Conservation (phyloP, 1,140 invertebrate species). For the Thalassaphorura encarpata region DNA sequence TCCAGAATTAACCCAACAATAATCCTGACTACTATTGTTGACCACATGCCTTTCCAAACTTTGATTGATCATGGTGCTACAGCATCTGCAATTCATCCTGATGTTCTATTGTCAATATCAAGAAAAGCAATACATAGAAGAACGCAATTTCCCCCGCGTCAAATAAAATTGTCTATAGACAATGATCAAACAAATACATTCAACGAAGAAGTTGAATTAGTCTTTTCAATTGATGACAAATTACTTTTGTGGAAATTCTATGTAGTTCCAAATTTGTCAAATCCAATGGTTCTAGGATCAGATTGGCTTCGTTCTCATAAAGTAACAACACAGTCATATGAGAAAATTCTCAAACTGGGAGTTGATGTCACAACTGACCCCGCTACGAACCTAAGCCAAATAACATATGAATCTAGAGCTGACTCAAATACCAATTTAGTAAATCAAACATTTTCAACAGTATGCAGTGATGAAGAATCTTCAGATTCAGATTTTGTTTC, state of each 20-base stretch:
- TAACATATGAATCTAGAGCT: too few relatives aligned
- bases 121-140: neutral
- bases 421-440: neutral
- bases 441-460: neutral
- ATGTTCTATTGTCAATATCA: neutral
- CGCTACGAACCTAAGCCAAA: too few relatives aligned
- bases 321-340: neutral
- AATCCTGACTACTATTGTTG: too few relatives aligned
- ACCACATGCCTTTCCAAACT: too few relatives aligned
- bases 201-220: neutral
- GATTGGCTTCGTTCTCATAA: neutral
- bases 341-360: neutral
- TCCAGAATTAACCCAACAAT: too few relatives aligned
- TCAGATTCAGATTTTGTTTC: too few relatives aligned
- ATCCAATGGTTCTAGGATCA: neutral
- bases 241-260: neutral
- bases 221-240: neutral
- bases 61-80: neutral
- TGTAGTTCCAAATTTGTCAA: neutral
- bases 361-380: too few relatives aligned
- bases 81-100: neutral
- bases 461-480: too few relatives aligned
- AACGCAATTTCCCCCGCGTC: neutral
- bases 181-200: neutral
- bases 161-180: neutral